Percentiles rank a stretch among this genome's conserved stretches.
Conservation (phyloP, 30 jellyfish, hydroid and myxozoan species). For the Aurelia sp. region DNA sequence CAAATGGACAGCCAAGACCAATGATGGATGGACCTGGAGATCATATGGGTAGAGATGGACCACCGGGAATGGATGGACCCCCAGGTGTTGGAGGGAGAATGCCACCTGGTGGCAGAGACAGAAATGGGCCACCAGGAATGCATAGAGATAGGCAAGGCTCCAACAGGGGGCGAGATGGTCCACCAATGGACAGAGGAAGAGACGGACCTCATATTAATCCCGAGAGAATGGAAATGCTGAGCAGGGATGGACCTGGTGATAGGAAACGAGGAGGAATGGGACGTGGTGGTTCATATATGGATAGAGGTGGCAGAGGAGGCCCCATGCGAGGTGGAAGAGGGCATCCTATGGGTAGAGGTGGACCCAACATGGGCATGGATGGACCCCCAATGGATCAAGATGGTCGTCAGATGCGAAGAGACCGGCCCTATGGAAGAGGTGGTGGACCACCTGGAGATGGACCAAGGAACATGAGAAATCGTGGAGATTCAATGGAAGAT, state of each 20-base stretch:
- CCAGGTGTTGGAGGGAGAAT: slow-evolving; percentile 41
- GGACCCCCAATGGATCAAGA: slow-evolving; percentile 77
- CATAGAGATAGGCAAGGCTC: slow-evolving; percentile 40
- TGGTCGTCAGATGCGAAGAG: slow-evolving; percentile 65
- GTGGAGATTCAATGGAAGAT: slow-evolving; percentile 50
- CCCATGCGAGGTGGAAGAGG: slow-evolving; percentile 84
- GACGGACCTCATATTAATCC: slow-evolving; percentile 62
- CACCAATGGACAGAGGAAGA: slow-evolving; percentile 43
- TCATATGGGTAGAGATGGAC: slow-evolving; percentile 61
- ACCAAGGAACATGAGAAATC: slow-evolving; percentile 56
- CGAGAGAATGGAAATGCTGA: slow-evolving; percentile 64
- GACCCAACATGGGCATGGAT: slow-evolving; percentile 74
- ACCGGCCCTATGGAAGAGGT: slow-evolving; percentile 12
- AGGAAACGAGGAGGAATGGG: slow-evolving; percentile 49
- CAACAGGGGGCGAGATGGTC: slow-evolving; percentile 35
- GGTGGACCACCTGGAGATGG: slow-evolving; percentile 23
- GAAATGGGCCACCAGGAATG: slow-evolving; percentile 74
- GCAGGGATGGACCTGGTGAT: slow-evolving; percentile 40
- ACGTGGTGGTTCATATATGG: slow-evolving; percentile 36
- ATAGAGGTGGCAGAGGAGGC: slow-evolving; percentile 77
- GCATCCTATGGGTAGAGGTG: slow-evolving; percentile 68
- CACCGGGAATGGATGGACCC: slow-evolving; percentile 61
- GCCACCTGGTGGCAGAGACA: slow-evolving; percentile 36
- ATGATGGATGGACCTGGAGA: slow-evolving; percentile 53
- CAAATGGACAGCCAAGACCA: slow-evolving; percentile 61